Conservation (phyloP, 23 tunicate genomes). For the Trididemnum clinides region DNA sequence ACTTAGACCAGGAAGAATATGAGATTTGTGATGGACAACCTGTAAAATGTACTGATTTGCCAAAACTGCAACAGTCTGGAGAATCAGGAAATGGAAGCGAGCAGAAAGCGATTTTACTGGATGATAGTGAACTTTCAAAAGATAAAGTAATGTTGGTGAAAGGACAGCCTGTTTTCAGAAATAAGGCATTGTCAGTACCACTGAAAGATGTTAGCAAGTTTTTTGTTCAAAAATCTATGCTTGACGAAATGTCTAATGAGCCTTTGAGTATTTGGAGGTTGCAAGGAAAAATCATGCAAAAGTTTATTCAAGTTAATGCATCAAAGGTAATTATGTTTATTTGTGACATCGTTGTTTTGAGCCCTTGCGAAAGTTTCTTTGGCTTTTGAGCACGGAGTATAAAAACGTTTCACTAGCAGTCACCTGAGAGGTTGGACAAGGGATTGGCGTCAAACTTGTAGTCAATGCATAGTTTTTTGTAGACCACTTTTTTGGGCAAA, state of each 20-base stretch:
- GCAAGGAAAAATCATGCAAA: not conserved
- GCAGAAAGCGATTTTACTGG: not conserved
- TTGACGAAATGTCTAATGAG: not conserved
- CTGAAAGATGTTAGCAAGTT: not conserved
- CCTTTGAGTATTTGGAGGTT: slow-evolving; percentile 6
- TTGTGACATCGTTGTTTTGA: no score
- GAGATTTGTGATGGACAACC: slow-evolving; percentile 23
- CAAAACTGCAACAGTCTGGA: not conserved
- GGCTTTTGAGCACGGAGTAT: no score
- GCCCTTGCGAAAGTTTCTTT: no score
- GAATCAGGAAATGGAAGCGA: not conserved
- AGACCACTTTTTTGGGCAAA: no score
- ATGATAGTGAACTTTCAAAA: not conserved
- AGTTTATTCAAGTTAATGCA: slow-evolving; percentile 1
- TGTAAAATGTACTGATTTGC: not conserved
- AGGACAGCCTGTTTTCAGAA: not conserved
- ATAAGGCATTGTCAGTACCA: not conserved
- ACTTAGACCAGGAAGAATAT: not conserved
- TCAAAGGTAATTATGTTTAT: not conserved
- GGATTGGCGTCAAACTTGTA: no score
- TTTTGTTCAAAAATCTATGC: not conserved
- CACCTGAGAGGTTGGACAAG: no score
- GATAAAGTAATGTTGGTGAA: slow-evolving; percentile 19
- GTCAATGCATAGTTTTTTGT: no score
- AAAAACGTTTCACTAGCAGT: no score